Evolutionary conservation across 2,888 invertebrate genomes (phyloP).

Genomic region (Aethes cnicana): DNA sequence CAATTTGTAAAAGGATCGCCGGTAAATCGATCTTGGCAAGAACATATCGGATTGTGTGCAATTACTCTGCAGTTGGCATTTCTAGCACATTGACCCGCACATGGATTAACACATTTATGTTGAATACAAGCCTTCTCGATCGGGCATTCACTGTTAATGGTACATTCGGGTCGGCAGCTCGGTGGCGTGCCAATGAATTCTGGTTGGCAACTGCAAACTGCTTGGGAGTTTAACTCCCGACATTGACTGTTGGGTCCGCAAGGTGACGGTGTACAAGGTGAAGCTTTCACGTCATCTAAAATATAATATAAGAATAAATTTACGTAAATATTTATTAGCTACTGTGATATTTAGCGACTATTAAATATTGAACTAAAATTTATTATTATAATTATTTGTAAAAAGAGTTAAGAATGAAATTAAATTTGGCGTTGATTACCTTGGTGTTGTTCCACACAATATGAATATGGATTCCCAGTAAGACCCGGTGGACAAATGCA

Average conservation of each 20-base stretch:
- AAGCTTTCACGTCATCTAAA: conserved; percentile 63
- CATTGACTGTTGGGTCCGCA: conserved; percentile 91
- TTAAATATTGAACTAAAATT: too few species aligned
- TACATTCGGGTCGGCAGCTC: conserved; percentile 91
- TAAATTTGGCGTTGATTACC: conserved; percentile 60
- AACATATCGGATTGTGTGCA: conserved; percentile 91
- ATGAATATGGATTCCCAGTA: conserved; percentile 86
- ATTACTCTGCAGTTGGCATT: conserved; percentile 90
- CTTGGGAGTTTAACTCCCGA: conserved; percentile 85
- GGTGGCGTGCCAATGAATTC: conserved; percentile 89
- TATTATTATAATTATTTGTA: too few species aligned
- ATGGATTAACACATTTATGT: conserved; percentile 90
- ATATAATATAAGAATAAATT: too few species aligned
- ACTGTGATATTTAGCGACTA: too few species aligned
- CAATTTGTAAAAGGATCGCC: conserved; percentile 89
- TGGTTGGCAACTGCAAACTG: conserved; percentile 87
- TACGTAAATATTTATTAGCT: too few species aligned
- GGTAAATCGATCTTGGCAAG: conserved; percentile 86
- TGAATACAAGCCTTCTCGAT: conserved; percentile 89
- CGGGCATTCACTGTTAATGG: conserved; percentile 90
- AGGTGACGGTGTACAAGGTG: conserved; percentile 87
- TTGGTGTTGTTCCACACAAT: conserved; percentile 77
- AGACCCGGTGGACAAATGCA: conserved; percentile 87
- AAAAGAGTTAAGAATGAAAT: neutral
- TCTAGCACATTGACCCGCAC: conserved; percentile 89